Conservation (phyloP, 2,888 invertebrate genomes). For the Acheta domesticus region DNA sequence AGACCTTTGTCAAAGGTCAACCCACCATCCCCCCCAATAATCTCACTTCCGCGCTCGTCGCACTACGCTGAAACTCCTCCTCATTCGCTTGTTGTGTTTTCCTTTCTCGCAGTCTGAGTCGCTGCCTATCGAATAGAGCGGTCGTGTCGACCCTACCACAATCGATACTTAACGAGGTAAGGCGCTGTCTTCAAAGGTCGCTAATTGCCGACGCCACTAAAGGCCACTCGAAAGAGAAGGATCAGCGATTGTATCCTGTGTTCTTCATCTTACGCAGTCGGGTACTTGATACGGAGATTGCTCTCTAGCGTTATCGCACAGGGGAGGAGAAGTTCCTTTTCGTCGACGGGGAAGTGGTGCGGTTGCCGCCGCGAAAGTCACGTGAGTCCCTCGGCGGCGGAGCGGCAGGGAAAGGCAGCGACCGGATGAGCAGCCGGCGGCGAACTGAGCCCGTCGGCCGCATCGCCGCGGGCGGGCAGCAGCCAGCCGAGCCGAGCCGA, state of each 20-base stretch:
- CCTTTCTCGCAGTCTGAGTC: background rate
- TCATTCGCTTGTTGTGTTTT: constrained; percentile 8
- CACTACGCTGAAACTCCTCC: background rate
- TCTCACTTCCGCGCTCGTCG: background rate
- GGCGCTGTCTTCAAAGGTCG: background rate
- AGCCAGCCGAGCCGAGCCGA: background rate
- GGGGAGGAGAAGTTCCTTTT: background rate
- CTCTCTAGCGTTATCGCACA: background rate
- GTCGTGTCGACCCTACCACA: background rate
- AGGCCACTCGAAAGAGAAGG: no score
- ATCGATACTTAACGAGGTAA: background rate
- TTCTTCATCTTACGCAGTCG: no score
- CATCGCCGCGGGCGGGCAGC: no score
- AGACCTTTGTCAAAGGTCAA: constrained; percentile 1
- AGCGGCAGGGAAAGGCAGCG: no score
- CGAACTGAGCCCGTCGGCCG: no score
- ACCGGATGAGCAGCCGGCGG: no score
- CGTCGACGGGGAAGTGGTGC: no score
- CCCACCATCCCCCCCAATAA: background rate
- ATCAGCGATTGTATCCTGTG: no score
- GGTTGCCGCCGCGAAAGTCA: no score
- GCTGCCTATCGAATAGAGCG: background rate
- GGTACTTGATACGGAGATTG: background rate
- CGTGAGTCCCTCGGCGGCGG: no score
- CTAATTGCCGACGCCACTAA: background rate